These are phyloP conservation scores for Bombus picipes DNA, from an alignment of 1,140 invertebrate species.

Conservation along the genomic window DNA sequence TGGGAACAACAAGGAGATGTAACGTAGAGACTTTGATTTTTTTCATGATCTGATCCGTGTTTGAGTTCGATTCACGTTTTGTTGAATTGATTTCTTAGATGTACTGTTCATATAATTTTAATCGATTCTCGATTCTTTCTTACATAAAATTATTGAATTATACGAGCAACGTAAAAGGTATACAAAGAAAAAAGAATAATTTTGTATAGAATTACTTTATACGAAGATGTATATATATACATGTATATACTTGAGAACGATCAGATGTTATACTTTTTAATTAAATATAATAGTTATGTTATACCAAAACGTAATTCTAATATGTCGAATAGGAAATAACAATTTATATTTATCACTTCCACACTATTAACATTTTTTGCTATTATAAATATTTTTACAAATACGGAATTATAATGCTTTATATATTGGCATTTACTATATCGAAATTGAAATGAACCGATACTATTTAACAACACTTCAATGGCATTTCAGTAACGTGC, in stretches of 20 bases:
- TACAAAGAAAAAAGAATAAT: too few relatives aligned
- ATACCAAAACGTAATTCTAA: too few relatives aligned
- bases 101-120: background rate
- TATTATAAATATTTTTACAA: background rate
- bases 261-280: too few relatives aligned
- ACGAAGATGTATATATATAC: too few relatives aligned
- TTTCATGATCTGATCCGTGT: background rate
- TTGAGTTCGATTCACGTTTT: background rate
- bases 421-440: background rate
- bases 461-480: background rate
- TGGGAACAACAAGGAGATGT: background rate
- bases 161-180: too few relatives aligned
- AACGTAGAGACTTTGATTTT: background rate
- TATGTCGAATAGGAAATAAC: too few relatives aligned
- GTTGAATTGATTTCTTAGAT: background rate
- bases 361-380: background rate
- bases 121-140: background rate
- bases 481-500: background rate
- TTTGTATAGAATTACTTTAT: too few relatives aligned
- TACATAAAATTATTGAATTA: background rate
- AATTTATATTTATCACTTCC: too few relatives aligned
- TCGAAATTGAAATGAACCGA: background rate
- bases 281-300: too few relatives aligned
- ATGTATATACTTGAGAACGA: too few relatives aligned
- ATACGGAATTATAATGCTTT: background rate